These are phyloP conservation scores for Plecotus auritus DNA, from an alignment of 2,113 vertebrate species.

Conservation along the genomic window DNA sequence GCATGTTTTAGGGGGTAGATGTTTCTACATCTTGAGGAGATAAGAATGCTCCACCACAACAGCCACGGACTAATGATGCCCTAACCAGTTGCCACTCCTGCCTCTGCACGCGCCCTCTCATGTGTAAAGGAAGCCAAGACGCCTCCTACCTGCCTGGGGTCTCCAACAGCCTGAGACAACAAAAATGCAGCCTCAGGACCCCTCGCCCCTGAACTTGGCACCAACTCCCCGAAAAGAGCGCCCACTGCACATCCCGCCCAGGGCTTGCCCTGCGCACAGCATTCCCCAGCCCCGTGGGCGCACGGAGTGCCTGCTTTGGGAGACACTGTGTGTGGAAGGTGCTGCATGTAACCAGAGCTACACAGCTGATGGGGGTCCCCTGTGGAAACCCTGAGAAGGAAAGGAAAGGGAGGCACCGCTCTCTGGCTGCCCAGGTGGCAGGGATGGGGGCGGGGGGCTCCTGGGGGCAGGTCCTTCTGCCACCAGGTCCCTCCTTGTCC, in stretches of 20 bases:
- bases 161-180: rapidly evolving
- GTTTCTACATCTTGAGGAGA: not conserved
- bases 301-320: not conserved
- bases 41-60: not conserved
- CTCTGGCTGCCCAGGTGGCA: not conserved
- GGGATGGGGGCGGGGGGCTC: too few relatives aligned
- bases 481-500: not conserved
- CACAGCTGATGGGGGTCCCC: not conserved
- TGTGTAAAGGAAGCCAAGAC: not conserved
- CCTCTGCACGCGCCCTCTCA: too few relatives aligned
- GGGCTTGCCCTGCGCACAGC: rapidly evolving
- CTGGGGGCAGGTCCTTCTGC: not conserved
- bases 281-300: not conserved
- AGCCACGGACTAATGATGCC: rapidly evolving
- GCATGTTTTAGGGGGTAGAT: not conserved
- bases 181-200: not conserved
- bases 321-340: not conserved
- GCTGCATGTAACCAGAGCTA: not conserved
- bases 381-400: too few relatives aligned
- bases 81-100: rapidly evolving
- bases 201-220: too few relatives aligned
- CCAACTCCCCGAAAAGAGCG: not conserved
- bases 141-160: not conserved
- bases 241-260: too few relatives aligned
- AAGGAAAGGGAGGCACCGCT: not conserved